These are phyloP conservation scores for Piliocolobus tephrosceles DNA, from an alignment of 2,113 vertebrate genomes.

Conservation along the genomic window DNA sequence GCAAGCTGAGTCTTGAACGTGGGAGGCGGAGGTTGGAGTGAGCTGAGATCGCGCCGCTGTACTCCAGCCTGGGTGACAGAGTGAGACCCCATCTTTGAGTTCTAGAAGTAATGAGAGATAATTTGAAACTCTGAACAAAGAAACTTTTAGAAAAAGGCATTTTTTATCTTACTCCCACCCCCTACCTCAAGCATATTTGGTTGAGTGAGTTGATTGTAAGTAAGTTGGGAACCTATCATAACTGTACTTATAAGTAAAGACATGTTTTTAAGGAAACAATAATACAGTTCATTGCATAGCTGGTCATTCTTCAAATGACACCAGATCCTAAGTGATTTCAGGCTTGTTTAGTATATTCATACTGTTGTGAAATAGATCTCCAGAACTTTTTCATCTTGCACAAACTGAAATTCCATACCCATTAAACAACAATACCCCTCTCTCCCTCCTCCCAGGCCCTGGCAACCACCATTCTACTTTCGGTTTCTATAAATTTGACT, in stretches of 20 bases:
- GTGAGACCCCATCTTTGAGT: not conserved
- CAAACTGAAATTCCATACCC: not conserved
- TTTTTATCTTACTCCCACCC: not conserved
- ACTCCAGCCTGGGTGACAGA: no score
- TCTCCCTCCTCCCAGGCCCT: not conserved
- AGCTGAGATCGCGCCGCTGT: no score
- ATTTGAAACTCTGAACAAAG: not conserved
- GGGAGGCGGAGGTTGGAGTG: no score
- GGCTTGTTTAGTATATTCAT: not conserved
- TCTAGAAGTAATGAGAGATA: not conserved
- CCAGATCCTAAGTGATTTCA: not conserved
- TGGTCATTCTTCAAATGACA: not conserved
- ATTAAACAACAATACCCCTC: not conserved
- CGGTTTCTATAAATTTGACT: not conserved
- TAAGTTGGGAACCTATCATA: not conserved
- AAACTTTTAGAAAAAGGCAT: not conserved
- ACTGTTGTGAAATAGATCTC: not conserved
- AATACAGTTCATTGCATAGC: not conserved
- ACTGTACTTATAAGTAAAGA: not conserved
- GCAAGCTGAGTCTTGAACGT: no score
- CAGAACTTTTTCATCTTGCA: not conserved
- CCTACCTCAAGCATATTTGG: not conserved
- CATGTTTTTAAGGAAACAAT: not conserved
- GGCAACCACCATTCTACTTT: not conserved
- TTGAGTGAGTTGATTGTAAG: not conserved